These are phyloP conservation scores for Drosophila hamatofila DNA, from an alignment of 2,888 invertebrate species.

Conservation along the genomic window DNA sequence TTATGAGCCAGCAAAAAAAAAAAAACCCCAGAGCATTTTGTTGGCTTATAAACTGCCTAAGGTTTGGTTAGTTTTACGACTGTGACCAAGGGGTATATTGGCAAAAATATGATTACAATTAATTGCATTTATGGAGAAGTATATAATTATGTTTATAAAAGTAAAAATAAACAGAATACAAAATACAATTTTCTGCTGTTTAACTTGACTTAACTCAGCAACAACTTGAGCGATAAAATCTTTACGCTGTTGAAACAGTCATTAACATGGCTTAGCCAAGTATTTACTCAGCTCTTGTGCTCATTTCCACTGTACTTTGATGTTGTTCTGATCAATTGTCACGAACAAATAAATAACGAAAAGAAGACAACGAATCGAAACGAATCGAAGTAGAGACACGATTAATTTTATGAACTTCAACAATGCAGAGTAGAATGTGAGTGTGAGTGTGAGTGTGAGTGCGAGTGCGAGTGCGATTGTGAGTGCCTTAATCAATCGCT, in stretches of 20 bases:
- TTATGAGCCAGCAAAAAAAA: constrained; percentile 37
- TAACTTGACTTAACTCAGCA: not conserved
- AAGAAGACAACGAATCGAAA: constrained; percentile 44
- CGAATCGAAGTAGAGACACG: constrained; percentile 49
- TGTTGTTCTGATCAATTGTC: constrained; percentile 60
- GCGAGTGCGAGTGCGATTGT: constrained; percentile 28
- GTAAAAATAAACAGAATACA: not conserved
- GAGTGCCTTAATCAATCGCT: constrained; percentile 71
- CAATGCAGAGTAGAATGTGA: constrained; percentile 18
- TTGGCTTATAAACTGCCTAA: constrained; percentile 1
- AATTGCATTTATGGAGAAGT: not conserved
- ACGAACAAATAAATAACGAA: constrained; percentile 37
- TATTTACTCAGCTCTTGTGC: constrained; percentile 24
- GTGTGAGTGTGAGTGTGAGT: constrained; percentile 15
- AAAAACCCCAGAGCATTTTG: constrained; percentile 1
- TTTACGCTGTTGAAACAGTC: not conserved
- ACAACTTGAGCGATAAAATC: not conserved
- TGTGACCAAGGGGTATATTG: not conserved
- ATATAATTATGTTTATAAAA: not conserved
- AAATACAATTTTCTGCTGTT: not conserved
- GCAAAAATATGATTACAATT: not conserved
- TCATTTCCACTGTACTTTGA: constrained; percentile 17
- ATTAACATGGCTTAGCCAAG: constrained; percentile 2
- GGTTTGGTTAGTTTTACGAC: not conserved
- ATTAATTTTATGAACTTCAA: constrained; percentile 63